Percentiles rank a stretch among this genome's conserved stretches.
These are phyloP conservation scores for Corythucha ciliata DNA, from an alignment of 2,888 invertebrate genomes.

Conservation along the genomic window DNA sequence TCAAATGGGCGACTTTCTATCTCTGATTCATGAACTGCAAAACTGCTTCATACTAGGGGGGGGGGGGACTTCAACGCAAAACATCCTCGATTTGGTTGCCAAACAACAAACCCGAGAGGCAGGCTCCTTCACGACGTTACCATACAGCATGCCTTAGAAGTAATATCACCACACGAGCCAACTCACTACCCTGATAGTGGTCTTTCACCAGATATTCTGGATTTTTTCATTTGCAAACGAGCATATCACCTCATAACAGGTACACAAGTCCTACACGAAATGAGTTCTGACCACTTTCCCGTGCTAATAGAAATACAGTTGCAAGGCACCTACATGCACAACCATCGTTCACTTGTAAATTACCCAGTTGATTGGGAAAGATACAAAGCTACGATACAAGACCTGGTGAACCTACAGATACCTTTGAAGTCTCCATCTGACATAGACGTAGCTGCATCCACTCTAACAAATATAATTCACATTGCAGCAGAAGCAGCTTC, in stretches of 20 bases:
- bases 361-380: constrained; percentile 3
- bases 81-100: not conserved
- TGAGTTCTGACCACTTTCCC: not conserved
- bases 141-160: constrained; percentile 1
- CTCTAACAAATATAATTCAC: not conserved
- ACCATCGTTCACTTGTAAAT: not conserved
- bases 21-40: constrained; percentile 8
- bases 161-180: constrained; percentile 4
- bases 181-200: constrained; percentile 7
- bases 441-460: not conserved
- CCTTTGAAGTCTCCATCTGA: not conserved
- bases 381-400: constrained; percentile 7
- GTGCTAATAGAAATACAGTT: not conserved
- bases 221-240: constrained; percentile 13
- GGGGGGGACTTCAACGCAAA: not conserved
- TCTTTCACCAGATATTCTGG: constrained; percentile 2
- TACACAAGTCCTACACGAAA: not conserved
- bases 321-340: too few relatives aligned
- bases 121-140: constrained; percentile 1
- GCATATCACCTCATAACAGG: constrained; percentile 4
- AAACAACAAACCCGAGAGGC: not conserved
- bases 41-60: not conserved
- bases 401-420: constrained; percentile 8
- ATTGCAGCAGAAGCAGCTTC: constrained; percentile 6
- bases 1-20: constrained; percentile 7